Evolutionary conservation across 2,888 invertebrate genomes (phyloP), one percentile per base, ranked within the genome.

Genomic region (Lottia scabra): DNA sequence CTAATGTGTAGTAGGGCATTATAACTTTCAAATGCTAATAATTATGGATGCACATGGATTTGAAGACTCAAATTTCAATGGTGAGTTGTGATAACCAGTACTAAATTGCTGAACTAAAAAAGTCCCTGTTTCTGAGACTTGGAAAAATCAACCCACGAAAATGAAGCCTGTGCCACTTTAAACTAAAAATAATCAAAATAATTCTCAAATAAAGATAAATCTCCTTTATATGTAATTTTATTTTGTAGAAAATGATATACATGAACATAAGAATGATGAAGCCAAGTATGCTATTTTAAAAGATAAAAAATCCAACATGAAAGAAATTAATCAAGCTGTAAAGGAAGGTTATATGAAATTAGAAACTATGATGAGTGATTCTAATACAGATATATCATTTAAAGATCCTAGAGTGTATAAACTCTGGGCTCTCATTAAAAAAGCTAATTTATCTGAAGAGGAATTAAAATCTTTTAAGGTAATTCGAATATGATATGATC

Each of bases 321-420:
- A 74, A 19, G 79, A 83, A 15, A 75, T 81, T 38, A 92, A 96
- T 74, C 93, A 92, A 65, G 93, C 93, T 63, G 90, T 97, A 30
- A 93, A 94, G 80, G 94, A 95, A 27, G 77, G 79, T 23, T 78
- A 81, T 72, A 72, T 77, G 13, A 80, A 77, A 45, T 65, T 82
- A 19, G 78, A 81, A 48, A 70, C 72, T 38, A 68, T 76, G 44
- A 64, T 75, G 0, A 13, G 56, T 1, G 67, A 73, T 82, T 94
- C 94, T 56, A 95, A 93, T 85, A 10, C 19, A 12, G 96, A 81
- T 8, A 67, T 75, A 26, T 78, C 78, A n/a, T 98, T 98, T 87
- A 92, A 95, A 63, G 97, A 98, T 85, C 95, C 96, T 0, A 95
- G 96, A 90, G 97, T 97, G 0, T 94, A 95, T 88, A 94, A 94